Base-by-base conservation (phyloP, 92 coral and sea anemone species). In the Palythoa grandiflora region DNA sequence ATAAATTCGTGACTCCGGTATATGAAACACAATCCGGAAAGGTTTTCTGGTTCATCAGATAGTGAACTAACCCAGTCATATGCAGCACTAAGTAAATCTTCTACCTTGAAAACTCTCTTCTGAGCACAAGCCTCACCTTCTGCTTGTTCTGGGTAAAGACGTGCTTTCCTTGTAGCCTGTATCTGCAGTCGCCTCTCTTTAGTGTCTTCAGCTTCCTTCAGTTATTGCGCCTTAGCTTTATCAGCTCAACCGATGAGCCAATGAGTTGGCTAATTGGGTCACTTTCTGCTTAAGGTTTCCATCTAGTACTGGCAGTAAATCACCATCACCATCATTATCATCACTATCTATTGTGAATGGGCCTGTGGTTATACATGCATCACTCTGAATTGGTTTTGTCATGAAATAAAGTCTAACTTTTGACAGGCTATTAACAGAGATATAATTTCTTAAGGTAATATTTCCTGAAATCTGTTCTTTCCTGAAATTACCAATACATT, bases 21-120 rank as follows among this genome's bases (percentile, higher is more conserved):
- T 28, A 28, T 28, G 28, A 28, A 28, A 28, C 28, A 28, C 28
- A 28, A 28, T 0, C 28, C 28, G 21, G 51, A 36, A 71, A 87
- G 87, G 63, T 77, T 60, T 83, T 90, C 90, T 60, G 90, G 93
- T 57, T 68, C 71, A 19, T 68, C 36, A 6, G 78, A 61, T 28
- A 87, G 52, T 7, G 90, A 87, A 38, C 93, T 88, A 38, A 75
- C 71, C 93, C 90, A 91, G 60, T 90, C 90, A 80, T 81, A 90
- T 21, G 85, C 92, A 40, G 90, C 71, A 19, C 68, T 38, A 50
- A 89, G 79, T 44, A 80, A 57, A 20, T 71, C 75, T n/a, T 70
- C 72, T 53, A 77, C 40, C 37, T 55, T 61, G 71, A 89, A 89
- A 7, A 73, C 19, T 73, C 89, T 48, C 59, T 50, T 89, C 44